A percentile compares a stretch with the other conserved stretches of the same genome.
Conservation (phyloP, 2,797 vertebrate species). For the Tarsius wallacei region DNA sequence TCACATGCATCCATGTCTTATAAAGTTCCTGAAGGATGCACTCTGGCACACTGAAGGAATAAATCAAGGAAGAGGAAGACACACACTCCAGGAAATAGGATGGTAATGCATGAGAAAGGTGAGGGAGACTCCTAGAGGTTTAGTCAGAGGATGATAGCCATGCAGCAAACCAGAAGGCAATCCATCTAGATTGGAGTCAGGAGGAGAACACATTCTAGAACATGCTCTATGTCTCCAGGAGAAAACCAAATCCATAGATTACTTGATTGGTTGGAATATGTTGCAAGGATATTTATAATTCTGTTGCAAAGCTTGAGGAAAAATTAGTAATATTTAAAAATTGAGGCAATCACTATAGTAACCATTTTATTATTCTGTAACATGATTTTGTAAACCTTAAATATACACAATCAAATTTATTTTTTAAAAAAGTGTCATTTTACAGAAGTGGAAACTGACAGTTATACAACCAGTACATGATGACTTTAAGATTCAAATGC, state of each 20-base stretch:
- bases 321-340: not conserved
- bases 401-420: not conserved
- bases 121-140: not conserved
- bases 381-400: not conserved
- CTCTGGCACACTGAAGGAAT: not conserved
- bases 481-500: not conserved
- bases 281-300: not conserved
- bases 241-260: not conserved
- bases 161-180: not conserved
- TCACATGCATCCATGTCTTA: not conserved
- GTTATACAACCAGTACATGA: not conserved
- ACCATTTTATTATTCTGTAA: not conserved
- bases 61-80: not conserved
- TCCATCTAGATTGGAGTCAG: too few relatives aligned
- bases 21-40: not conserved
- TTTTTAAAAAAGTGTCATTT: not conserved
- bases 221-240: not conserved
- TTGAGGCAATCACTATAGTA: not conserved
- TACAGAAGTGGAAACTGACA: not conserved
- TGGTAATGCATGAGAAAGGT: not conserved
- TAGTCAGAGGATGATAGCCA: not conserved
- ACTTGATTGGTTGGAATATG: not conserved
- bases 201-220: not conserved
- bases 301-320: not conserved
- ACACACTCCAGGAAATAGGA: not conserved